Base-by-base conservation (phyloP, 1,140 invertebrate genomes). In the Orius insidiosus region DNA sequence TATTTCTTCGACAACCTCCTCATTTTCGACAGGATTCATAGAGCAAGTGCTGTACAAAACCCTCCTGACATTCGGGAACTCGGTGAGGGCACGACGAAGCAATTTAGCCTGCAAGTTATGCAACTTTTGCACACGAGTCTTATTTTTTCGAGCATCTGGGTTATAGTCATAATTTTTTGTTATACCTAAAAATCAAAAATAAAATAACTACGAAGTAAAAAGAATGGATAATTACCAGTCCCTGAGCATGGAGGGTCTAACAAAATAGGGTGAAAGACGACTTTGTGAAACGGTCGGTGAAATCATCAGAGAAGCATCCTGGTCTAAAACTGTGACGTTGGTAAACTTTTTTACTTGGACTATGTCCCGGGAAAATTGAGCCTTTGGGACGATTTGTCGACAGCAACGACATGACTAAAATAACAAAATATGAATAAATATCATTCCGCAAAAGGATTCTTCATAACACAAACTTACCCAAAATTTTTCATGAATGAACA, bases 11-110 rank as follows among this genome's bases (percentile, higher is more conserved):
- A 94, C 68, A 1, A 95, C 90, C 53, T 76, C 63, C 66, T 98
- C 94, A 60, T 98, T 97, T 67, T 98, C 94, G 67, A 89, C 76
- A 5, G 74, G 67, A 61, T 82, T 71, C 16, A 92, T 58, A 0
- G 93, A 98, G 60, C 93, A 98, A 0, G 93, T 97, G 11, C 90
- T 96, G 60, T 98, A 98, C 5, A 94, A 79, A 37, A 97, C 74
- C 49, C 76, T 67, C 59, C 89, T 81, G 0, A 78, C 85, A 47
- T 74, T 74, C 1, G 86, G 83, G 62, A 94, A 94, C 3, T 69
- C 64, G 11, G 68, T 72, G 53, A 97, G 71, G 1, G 90, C 90
- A 60, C 88, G 82, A 50, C 77, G 74, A 6, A 98, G 64, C 39
- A 97, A 71, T 55, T 80, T 76, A 15, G 76, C 75, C 69, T 98